These are phyloP conservation scores for Dermochelys coriacea DNA, from an alignment of 2,797 vertebrate species.

Conservation along the genomic window DNA sequence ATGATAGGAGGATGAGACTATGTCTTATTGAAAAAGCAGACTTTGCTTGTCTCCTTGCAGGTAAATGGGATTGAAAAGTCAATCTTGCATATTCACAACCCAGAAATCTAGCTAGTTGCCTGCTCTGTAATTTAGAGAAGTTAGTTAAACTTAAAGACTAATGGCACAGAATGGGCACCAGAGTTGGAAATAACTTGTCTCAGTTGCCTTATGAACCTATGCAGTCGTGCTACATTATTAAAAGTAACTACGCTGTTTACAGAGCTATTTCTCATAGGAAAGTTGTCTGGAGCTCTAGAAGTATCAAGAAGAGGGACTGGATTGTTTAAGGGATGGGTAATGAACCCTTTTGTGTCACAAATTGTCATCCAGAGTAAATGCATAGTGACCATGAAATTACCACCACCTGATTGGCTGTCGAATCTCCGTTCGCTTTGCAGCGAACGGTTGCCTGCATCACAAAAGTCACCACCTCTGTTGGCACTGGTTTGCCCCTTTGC, in stretches of 20 bases:
- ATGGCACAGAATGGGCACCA: accelerated
- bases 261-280: background rate
- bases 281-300: background rate
- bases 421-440: background rate
- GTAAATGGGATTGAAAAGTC: background rate
- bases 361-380: background rate
- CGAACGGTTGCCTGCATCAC: background rate
- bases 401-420: background rate
- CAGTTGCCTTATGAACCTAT: background rate
- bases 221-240: background rate
- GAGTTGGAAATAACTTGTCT: background rate
- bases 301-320: background rate
- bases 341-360: background rate
- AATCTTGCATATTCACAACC: background rate
- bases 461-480: background rate
- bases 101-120: background rate
- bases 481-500: accelerated
- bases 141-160: background rate
- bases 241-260: background rate
- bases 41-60: background rate
- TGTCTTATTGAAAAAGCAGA: background rate
- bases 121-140: background rate
- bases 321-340: background rate
- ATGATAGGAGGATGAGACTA: background rate
- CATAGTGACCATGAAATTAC: background rate